phyloP scores from a whole-genome alignment of 2,888 invertebrate genomes.

The Melanotus villosus region DNA sequence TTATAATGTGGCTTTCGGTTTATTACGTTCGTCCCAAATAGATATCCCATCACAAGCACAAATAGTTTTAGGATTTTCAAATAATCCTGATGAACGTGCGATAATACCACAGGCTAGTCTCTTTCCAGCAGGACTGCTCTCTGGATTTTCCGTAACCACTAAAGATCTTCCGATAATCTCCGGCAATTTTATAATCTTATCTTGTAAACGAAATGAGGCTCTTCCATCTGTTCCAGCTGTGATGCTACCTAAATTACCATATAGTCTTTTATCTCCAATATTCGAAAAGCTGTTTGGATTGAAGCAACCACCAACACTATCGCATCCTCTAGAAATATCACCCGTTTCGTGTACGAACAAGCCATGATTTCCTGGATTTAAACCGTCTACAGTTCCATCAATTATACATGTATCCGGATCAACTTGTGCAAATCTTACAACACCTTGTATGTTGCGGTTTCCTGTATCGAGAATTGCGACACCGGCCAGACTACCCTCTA shows the following conservation, averaged over 20 bases:
- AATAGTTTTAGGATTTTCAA: slow-evolving; percentile 88
- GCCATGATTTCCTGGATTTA: slow-evolving; percentile 75
- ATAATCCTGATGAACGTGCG: slow-evolving; percentile 89
- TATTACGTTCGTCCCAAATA: slow-evolving; percentile 88
- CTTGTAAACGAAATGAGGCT: slow-evolving; percentile 76
- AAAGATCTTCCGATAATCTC: slow-evolving; percentile 86
- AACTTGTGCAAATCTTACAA: slow-evolving; percentile 82
- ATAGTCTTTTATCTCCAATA: slow-evolving; percentile 67
- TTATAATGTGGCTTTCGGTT: slow-evolving; percentile 64
- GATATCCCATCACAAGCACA: slow-evolving; percentile 93
- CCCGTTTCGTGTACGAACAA: slow-evolving; percentile 81
- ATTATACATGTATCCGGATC: slow-evolving; percentile 75
- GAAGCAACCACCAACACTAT: slow-evolving; percentile 75
- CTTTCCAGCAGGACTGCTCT: slow-evolving; percentile 67
- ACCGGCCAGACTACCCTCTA: slow-evolving; percentile 78
- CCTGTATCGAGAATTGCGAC: slow-evolving; percentile 81
- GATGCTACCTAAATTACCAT: slow-evolving; percentile 79
- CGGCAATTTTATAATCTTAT: slow-evolving; percentile 75
- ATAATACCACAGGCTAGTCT: slow-evolving; percentile 90
- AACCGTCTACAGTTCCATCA: slow-evolving; percentile 89
- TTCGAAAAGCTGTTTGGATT: slow-evolving; percentile 69
- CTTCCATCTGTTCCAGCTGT: slow-evolving; percentile 74
- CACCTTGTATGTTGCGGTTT: slow-evolving; percentile 73
- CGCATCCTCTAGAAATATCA: slow-evolving; percentile 76
- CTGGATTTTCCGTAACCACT: slow-evolving; percentile 76